Conservation (phyloP, 2,113 vertebrate genomes). For the Bubo bubo region DNA sequence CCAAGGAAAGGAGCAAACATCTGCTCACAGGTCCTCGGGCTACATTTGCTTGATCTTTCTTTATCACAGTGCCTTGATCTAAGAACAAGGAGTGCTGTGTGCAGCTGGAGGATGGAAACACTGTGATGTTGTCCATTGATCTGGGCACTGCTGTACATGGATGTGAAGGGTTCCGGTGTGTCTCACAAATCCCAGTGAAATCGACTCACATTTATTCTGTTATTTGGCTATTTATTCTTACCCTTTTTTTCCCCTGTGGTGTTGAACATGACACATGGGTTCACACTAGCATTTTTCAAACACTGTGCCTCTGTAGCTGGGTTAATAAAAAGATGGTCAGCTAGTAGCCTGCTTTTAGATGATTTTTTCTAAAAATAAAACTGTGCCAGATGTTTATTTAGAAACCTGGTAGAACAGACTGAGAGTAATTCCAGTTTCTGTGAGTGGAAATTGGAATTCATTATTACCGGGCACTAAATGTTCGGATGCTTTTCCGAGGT, state of each 20-base stretch:
- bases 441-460: constrained; percentile 76
- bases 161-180: neutral
- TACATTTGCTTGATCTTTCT: neutral
- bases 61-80: neutral
- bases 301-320: constrained; percentile 6
- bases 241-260: neutral
- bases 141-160: neutral
- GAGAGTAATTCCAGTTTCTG: constrained; percentile 73
- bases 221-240: constrained; percentile 3
- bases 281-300: constrained; percentile 2
- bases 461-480: constrained; percentile 75
- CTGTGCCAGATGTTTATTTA: constrained; percentile 72
- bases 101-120: neutral
- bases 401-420: constrained; percentile 65
- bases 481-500: constrained; percentile 65
- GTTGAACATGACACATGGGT: neutral
- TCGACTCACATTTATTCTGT: neutral
- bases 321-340: constrained; percentile 43
- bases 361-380: constrained; percentile 64
- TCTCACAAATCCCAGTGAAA: constrained; percentile 21
- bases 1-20: constrained; percentile 30
- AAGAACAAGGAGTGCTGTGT: constrained; percentile 3
- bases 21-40: constrained; percentile 24
- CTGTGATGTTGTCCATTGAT: constrained; percentile 12
- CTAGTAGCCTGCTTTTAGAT: constrained; percentile 46